Base-by-base conservation (phyloP, 2,888 invertebrate genomes). In the Cenopis cana region DNA sequence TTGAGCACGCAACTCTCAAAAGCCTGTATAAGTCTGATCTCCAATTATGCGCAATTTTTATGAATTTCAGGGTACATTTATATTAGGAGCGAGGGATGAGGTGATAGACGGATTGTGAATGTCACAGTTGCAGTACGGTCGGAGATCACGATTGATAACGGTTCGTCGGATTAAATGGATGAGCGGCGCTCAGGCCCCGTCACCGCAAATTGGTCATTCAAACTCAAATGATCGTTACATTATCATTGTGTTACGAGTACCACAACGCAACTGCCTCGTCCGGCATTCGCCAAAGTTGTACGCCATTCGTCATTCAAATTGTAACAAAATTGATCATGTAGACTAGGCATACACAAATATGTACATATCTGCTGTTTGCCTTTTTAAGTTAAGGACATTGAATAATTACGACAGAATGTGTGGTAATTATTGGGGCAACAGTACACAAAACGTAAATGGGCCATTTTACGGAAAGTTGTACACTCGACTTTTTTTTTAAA, bases 141-240 rank as follows among this genome's bases (percentile, higher is more conserved):
- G 29, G 54, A 57, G 72, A 68, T 68, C 72, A 61, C 65, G 69
- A 73, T 73, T 73, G 73, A 73, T 73, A 69, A 69, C 66, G 69
- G 73, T 73, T 55, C 68, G 69, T 46, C 49, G 64, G 61, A 54
- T 66, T 65, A 69, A 68, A 73, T 64, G 72, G 72, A 69, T 64
- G 65, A 60, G 65, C 66, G 68, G 72, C 61, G 67, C 56, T 65
- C 65, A 65, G 69, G 36, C 52, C 50, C 59, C 50, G 61, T 62
- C 59, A 59, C 72, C 69, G 60, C 69, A 73, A 69, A 73, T 73
- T 66, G 73, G 64, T 73, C 69, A 73, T 73, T 73, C 59, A 69
- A 73, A 73, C 54, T 69, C 69, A 69, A 69, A 69, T 56, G 73
- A 73, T 60, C 68, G 67, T 65, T 55, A 69, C 69, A 65, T 69